Evolutionary conservation across 2,888 invertebrate species (phyloP).

Genomic region (Parthenolecanium corni): DNA sequence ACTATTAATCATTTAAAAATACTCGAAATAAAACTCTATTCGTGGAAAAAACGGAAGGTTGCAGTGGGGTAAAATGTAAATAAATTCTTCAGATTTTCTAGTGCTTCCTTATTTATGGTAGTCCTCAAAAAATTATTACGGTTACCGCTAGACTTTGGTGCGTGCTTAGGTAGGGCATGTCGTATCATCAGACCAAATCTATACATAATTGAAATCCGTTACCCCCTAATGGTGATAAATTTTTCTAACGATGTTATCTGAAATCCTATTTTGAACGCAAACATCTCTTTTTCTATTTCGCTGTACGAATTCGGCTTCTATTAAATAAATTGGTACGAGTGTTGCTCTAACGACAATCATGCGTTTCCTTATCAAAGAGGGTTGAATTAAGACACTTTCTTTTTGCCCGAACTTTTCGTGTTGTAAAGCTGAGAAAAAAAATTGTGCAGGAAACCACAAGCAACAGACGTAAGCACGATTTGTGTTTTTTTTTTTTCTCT

Average conservation of each 20-base stretch:
- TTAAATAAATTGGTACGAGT: neutral
- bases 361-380: too few relatives aligned
- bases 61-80: too few relatives aligned
- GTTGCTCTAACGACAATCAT: too few relatives aligned
- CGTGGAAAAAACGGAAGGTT: too few relatives aligned
- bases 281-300: neutral
- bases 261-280: neutral
- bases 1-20: too few relatives aligned
- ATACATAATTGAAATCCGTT: constrained; percentile 19
- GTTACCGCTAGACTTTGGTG: constrained; percentile 1
- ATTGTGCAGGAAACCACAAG: neutral
- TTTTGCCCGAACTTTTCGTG: too few relatives aligned
- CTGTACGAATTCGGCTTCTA: neutral
- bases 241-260: neutral
- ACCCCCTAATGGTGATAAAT: constrained; percentile 14
- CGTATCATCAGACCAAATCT: constrained; percentile 8
- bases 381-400: too few relatives aligned
- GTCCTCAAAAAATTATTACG: constrained; percentile 4
- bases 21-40: too few relatives aligned
- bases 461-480: constrained; percentile 12
- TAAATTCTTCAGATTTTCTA: too few relatives aligned
- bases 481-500: constrained; percentile 7
- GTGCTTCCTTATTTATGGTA: neutral
- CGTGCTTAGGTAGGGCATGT: constrained; percentile 8
- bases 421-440: too few relatives aligned